A percentile compares a stretch with the other conserved stretches of the same genome.
Conservation (phyloP, 2,797 vertebrate species). For the Spinus pinus region DNA sequence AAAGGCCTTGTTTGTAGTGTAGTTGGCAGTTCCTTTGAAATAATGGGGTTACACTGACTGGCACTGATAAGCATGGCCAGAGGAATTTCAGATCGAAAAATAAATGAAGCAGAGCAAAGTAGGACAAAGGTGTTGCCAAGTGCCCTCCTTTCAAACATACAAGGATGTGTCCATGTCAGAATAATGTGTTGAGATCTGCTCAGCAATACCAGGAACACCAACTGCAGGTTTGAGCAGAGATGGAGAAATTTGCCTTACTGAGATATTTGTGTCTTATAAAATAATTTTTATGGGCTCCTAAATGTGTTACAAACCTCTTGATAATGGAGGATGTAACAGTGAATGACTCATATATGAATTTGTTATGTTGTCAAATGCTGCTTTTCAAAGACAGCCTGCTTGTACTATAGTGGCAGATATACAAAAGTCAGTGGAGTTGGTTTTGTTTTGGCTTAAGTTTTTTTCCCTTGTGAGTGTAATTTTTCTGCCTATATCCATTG, state of each 20-base stretch:
- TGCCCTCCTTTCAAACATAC: neutral
- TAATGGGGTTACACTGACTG: neutral
- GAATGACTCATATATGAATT: neutral
- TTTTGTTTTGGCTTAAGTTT: neutral
- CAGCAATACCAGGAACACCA: neutral
- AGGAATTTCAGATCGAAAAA: neutral
- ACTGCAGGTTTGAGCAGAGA: neutral
- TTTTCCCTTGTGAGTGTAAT: neutral
- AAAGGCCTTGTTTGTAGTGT: neutral
- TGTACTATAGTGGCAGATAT: neutral
- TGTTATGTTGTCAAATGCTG: neutral
- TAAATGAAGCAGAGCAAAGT: neutral
- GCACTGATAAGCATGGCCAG: neutral
- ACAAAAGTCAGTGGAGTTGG: neutral
- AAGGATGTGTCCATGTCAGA: neutral
- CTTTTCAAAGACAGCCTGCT: neutral
- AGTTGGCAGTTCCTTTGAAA: neutral
- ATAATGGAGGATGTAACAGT: neutral
- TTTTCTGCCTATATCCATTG: neutral
- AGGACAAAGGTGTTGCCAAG: neutral
- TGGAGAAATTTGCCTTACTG: neutral
- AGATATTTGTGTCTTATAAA: neutral
- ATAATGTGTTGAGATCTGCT: neutral
- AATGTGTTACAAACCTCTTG: neutral
- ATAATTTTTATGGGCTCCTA: neutral